Conservation (phyloP, 2,888 invertebrate species). For the Caenorhabditis wallacei region DNA sequence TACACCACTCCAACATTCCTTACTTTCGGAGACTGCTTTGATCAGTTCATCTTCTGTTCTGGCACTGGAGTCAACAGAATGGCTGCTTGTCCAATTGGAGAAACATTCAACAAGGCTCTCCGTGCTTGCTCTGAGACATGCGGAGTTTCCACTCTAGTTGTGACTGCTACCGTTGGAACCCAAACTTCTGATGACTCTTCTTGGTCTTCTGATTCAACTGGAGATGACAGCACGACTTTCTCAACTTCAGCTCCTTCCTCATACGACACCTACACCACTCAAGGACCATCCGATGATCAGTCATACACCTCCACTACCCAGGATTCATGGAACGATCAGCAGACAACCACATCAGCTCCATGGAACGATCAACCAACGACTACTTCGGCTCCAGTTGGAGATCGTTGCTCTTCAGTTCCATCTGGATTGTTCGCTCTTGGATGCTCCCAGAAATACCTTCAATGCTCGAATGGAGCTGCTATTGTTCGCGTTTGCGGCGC, state of each 20-base stretch:
- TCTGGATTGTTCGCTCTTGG: conserved; percentile 42
- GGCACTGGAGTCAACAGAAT: conserved; percentile 63
- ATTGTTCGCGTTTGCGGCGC: conserved; percentile 25
- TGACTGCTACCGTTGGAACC: conserved; percentile 18
- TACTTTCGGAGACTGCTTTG: conserved; percentile 69
- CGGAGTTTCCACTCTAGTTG: conserved; percentile 26
- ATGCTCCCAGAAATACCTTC: conserved; percentile 62
- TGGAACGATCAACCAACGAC: conserved; percentile 15
- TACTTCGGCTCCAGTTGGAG: conserved; percentile 23
- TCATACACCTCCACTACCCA: neutral
- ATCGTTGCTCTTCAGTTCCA: conserved; percentile 19
- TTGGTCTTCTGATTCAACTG: conserved; percentile 1
- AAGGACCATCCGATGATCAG: neutral
- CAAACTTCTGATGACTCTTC: conserved; percentile 13
- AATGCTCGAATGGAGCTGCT: conserved; percentile 55
- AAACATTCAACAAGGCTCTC: conserved; percentile 58
- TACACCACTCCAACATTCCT: conserved; percentile 52
- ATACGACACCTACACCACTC: neutral
- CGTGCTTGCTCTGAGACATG: conserved; percentile 59
- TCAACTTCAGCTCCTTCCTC: neutral
- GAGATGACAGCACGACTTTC: conserved; percentile 11
- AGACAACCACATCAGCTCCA: neutral
- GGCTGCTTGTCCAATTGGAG: conserved; percentile 72
- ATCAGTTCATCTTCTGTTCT: conserved; percentile 71
- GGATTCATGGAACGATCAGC: neutral